These are phyloP conservation scores for Gandaritis pyraliata DNA, from an alignment of 2,888 invertebrate species.

Conservation along the genomic window DNA sequence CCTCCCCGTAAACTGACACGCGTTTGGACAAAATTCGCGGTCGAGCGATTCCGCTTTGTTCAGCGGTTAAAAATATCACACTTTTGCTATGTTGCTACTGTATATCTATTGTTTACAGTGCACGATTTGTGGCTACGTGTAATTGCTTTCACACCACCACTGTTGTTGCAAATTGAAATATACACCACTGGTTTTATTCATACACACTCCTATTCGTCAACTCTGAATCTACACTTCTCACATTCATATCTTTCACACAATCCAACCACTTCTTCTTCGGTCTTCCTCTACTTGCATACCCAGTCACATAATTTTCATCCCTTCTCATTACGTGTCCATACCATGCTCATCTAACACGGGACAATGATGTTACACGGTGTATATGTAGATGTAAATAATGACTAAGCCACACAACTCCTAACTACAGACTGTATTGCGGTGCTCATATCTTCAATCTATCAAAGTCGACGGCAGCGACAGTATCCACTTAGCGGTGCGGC, in stretches of 20 bases:
- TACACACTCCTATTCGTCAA: too few species aligned
- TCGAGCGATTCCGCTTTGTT: conserved; percentile 12
- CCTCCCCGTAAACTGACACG: conserved; percentile 19
- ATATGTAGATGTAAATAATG: too few species aligned
- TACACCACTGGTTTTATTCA: too few species aligned
- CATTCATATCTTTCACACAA: too few species aligned
- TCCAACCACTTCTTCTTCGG: too few species aligned
- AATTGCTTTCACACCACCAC: not conserved
- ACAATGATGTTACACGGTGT: too few species aligned
- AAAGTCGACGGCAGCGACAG: conserved; percentile 29
- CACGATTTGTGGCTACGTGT: not conserved
- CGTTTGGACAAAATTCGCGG: conserved; percentile 11
- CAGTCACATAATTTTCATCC: too few species aligned
- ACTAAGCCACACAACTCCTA: conserved; percentile 3
- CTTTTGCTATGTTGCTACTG: conserved; percentile 23
- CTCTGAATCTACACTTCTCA: too few species aligned
- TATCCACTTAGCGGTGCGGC: conserved; percentile 23
- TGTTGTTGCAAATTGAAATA: not conserved
- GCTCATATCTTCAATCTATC: conserved; percentile 34
- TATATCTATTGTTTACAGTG: conserved; percentile 15
- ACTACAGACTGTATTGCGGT: conserved; percentile 23
- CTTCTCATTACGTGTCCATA: too few species aligned
- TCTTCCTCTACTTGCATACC: too few species aligned
- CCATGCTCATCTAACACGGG: too few species aligned
- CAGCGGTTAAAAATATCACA: conserved; percentile 12